These are phyloP conservation scores for Neocloeon triangulifer DNA, from an alignment of 1,140 invertebrate species.

Conservation along the genomic window DNA sequence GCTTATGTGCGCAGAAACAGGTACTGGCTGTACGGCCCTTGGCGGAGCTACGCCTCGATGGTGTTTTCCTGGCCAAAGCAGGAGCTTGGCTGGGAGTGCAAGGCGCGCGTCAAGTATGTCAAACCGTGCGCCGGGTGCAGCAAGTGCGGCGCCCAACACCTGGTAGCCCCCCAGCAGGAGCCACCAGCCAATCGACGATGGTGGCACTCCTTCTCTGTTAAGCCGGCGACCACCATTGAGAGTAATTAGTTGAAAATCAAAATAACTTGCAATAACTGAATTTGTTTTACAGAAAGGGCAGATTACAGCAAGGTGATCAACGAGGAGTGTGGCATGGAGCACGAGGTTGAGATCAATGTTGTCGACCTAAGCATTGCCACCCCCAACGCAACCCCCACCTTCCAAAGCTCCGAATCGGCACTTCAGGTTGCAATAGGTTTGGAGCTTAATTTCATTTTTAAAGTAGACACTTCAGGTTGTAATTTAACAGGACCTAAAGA, in stretches of 20 bases:
- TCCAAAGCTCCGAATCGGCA: conserved; percentile 10
- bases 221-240: conserved; percentile 8
- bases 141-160: conserved; percentile 30
- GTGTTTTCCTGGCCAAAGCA: conserved; percentile 46
- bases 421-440: conserved; percentile 15
- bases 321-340: conserved; percentile 28
- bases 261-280: conserved; percentile 1
- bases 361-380: conserved; percentile 33
- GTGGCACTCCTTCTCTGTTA: conserved; percentile 27
- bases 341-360: conserved; percentile 27
- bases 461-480: no score
- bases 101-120: conserved; percentile 45
- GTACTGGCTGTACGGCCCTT: conserved; percentile 68
- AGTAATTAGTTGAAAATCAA: background rate
- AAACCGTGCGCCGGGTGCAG: conserved; percentile 63
- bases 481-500: conserved; percentile 30
- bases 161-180: conserved; percentile 10
- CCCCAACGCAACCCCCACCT: conserved; percentile 13
- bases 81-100: conserved; percentile 33
- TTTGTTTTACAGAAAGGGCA: conserved; percentile 10
- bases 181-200: conserved; percentile 16
- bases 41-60: conserved; percentile 46
- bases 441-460: conserved; percentile 24
- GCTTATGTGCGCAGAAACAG: conserved; percentile 43
- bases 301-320: conserved; percentile 31